Evolutionary conservation across 2,113 vertebrate genomes (phyloP), one percentile per base, ranked within the genome.

Genomic region (Tinamus guttatus): DNA sequence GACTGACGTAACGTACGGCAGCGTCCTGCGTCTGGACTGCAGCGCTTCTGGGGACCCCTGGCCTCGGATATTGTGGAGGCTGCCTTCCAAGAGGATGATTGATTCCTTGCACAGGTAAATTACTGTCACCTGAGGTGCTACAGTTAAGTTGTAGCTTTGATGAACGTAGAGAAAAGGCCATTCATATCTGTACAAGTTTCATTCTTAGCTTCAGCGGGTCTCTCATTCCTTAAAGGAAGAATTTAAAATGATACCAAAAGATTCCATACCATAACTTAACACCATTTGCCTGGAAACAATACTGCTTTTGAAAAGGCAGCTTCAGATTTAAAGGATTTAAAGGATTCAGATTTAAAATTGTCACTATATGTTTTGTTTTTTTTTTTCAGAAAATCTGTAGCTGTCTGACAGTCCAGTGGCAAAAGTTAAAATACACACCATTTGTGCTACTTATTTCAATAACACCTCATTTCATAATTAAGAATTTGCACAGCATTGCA

Each of bases 61-160:
- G 84, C 99, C 99, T 22, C 97, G 98, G 30, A 98, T 99, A 90
- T 93, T 99, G 56, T 99, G 99, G 99, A 98, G 98, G 36, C 98
- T 99, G 54, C 99, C 99, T 2, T 98, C 98, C 9, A 99, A 98
- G 90, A 98, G 98, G 70, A 97, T 99, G 85, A 98, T 99, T 63
- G 99, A 99, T 84, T 93, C 98, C 9, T 97, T 98, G 17, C 98
- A 98, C 97, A 99, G 99, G 99, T 99, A 96, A 34, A 78, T 43
- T 45, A 12, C 47, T 49, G 13, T 83, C 85, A 15, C 76, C 85
- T 74, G 34, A 71, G 21, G 5, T 93, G 15, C 34, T 1, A 4
- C 21, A 65, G 14, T 9, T 88, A 74, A 81, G 45, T 83, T 83
- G 41, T 25, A 59, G 9, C 78, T 91, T 62, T 41, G 21, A 15